Percentiles rank a stretch among this genome's conserved stretches.
phyloP scores from a whole-genome alignment of 2,797 vertebrate species.

The Molossus alvarezi region DNA sequence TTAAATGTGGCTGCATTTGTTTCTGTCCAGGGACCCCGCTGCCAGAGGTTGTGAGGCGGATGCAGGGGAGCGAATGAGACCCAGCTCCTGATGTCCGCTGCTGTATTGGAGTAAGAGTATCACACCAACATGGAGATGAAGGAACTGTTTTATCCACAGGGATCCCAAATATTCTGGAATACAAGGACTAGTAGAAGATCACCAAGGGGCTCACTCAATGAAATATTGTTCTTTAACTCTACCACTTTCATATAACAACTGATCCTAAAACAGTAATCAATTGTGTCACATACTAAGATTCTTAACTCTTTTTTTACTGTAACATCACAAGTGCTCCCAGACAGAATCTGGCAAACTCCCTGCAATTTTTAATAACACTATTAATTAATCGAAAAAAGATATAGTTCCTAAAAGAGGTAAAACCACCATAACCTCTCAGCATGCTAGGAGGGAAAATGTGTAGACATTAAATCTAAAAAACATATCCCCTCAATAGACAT shows the following conservation, averaged over 20 bases:
- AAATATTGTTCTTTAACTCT: not conserved
- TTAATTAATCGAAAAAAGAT: not conserved
- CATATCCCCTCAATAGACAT: not conserved
- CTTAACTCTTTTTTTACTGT: not conserved
- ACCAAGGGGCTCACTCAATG: not conserved
- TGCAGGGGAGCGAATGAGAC: not conserved
- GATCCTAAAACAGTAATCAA: not conserved
- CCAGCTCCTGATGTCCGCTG: not conserved
- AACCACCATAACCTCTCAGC: not conserved
- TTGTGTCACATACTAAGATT: not conserved
- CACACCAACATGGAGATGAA: not conserved
- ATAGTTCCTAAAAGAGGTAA: not conserved
- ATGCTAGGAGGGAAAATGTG: not conserved
- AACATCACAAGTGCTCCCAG: not conserved
- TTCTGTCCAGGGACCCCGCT: not conserved
- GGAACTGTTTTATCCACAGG: not conserved
- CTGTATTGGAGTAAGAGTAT: not conserved
- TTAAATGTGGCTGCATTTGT: not conserved
- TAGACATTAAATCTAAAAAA: conserved; percentile 34
- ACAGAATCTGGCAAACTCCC: not conserved
- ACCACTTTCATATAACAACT: not conserved
- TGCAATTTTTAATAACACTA: not conserved
- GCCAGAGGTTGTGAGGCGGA: not conserved
- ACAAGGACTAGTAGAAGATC: not conserved
- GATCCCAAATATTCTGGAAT: not conserved